Evolutionary conservation across 37 sponge, comb jelly and placozoan genomes (phyloP).

Genomic region (Hormiphora californensis): DNA sequence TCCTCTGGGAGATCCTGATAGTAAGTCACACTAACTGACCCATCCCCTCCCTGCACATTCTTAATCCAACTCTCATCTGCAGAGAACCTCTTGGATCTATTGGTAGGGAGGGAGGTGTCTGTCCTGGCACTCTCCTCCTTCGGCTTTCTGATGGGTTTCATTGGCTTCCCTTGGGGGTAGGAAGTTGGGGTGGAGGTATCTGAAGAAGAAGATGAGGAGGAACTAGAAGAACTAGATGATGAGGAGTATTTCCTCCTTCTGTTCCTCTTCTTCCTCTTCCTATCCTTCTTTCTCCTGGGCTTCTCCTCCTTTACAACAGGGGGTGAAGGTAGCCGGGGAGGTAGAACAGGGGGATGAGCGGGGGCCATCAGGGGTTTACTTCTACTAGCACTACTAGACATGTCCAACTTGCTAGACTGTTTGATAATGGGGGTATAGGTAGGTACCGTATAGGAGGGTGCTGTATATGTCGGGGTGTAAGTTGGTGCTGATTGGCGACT

Average conservation of each 20-base stretch:
- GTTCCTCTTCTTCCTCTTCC: too few relatives aligned
- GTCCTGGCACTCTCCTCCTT: too few relatives aligned
- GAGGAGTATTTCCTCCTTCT: slow-evolving; percentile 7
- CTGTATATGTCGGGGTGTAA: too few relatives aligned
- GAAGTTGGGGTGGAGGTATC: slow-evolving; percentile 14
- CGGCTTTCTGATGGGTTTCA: too few relatives aligned
- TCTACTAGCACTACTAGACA: neutral
- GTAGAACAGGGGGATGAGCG: too few relatives aligned
- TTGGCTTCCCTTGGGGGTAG: neutral
- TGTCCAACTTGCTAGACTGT: neutral
- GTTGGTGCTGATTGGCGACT: too few relatives aligned
- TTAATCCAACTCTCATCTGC: slow-evolving; percentile 5
- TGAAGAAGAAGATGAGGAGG: neutral
- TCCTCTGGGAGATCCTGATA: neutral
- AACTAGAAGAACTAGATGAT: neutral
- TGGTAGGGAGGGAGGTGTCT: neutral
- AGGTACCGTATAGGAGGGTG: neutral
- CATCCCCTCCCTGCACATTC: neutral
- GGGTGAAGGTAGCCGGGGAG: neutral
- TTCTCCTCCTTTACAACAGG: neutral
- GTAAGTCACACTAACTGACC: neutral
- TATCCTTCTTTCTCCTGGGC: neutral
- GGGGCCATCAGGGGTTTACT: neutral
- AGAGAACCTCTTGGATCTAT: too few relatives aligned
- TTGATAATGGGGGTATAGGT: neutral